These are phyloP conservation scores for Diorhabda elongata DNA, from an alignment of 1,140 invertebrate species.

Conservation along the genomic window DNA sequence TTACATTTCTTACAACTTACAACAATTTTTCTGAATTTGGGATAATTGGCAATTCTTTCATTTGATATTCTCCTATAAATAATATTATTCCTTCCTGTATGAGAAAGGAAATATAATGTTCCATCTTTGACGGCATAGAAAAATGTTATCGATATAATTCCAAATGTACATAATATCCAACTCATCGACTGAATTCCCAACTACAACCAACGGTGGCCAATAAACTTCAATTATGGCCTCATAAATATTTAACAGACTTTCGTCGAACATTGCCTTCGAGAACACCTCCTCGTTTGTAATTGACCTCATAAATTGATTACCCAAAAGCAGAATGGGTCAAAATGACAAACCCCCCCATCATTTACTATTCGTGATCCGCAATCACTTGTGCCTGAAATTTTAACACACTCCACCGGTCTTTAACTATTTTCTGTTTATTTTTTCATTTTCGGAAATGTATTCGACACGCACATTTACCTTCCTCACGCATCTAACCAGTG, in stretches of 20 bases:
- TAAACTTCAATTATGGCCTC: not conserved
- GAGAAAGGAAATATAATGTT: no score
- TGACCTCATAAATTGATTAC: not conserved
- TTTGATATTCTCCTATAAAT: no score
- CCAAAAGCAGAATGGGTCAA: not conserved
- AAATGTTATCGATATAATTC: no score
- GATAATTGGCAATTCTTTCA: no score
- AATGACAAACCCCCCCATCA: not conserved
- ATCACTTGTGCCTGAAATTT: not conserved
- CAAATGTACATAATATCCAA: no score
- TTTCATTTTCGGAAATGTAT: conserved; percentile 2
- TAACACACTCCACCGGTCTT: not conserved
- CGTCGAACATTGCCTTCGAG: conserved; percentile 1
- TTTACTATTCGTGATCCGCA: not conserved
- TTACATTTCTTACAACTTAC: no score
- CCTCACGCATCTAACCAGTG: not conserved
- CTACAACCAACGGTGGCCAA: not conserved
- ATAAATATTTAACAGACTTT: conserved; percentile 1
- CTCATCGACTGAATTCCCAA: not conserved
- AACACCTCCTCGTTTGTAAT: not conserved
- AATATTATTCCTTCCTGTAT: no score
- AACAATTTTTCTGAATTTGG: no score
- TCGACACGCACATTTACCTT: not conserved
- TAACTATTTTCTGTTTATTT: conserved; percentile 1
- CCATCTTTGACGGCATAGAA: no score